Evolutionary conservation across 2,113 vertebrate species (phyloP), one percentile per base, ranked within the genome.

Genomic region (Lophura nycthemera): DNA sequence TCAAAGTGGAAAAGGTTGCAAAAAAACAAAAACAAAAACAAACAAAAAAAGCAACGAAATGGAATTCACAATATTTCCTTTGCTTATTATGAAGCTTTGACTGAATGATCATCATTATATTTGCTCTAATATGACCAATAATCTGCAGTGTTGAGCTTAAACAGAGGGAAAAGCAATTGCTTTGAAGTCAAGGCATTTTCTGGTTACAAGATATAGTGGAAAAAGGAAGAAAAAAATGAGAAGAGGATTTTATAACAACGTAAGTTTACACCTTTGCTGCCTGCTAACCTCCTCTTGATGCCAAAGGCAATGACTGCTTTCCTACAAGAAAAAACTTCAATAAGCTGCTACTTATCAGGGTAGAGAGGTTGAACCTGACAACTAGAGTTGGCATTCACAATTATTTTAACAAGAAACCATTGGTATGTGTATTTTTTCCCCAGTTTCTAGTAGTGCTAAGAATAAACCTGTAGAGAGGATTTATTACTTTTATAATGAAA

Each of bases 401-500:
- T 93, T 97, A 88, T 96, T 96, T 93, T 94, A 87, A 93, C 64
- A 94, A 93, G 85, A 95, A 91, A 61, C 43, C 65, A 94, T 56
- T 30, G 70, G 87, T 27, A 8, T 43, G 8, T 70, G 57, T 80
- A 45, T 73, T 95, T 93, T 95, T 97, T 96, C 94, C 94, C 91
- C 64, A 70, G 71, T 93, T 97, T 96, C 88, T 94, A 95, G 17
- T 56, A 88, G 64, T 96, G 72, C 42, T 89, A 96, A 94, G 89
- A 94, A 93, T 95, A 86, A 88, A 96, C 69, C 76, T 92, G 72
- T 79, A 79, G 8, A 81, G 89, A 89, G 94, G 86, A 97, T 97
- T 96, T 96, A 96, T 97, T 97, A 96, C 91, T 94, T 95, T 96
- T 96, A 95, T 96, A 96, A 88, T 21, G 63, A 88, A 97, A 97